Base-by-base conservation (phyloP, 35 echinoderm and acorn worm genomes). In the Hemicentrotus pulcherrimus region DNA sequence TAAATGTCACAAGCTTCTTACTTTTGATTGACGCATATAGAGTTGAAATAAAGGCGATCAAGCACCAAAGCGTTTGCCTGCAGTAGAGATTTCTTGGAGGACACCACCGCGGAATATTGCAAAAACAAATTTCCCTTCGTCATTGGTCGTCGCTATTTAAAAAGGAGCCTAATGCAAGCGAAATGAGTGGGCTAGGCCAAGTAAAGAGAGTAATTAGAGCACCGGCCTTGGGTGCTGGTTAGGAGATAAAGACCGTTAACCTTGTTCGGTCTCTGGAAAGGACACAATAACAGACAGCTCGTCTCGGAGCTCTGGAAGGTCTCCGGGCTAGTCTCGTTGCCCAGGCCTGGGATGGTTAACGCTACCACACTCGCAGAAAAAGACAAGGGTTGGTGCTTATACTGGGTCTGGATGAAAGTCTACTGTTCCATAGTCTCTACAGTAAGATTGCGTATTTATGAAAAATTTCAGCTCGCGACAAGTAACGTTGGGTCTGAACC, bases 221-320 rank as follows among this genome's bases (percentile, higher is more conserved):
- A 19, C 14, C 88, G n/a, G 11, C 88, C 88, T 90, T 90, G 88
- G 46, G 31, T 47, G 5, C 46, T 90, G 88, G 88, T 90, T 90
- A 45, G 19, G 88, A 90, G 88, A 90, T 90, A 90, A 90, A 90
- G 88, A 90, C 88, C 14, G 88, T 33, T 90, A 90, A 90, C 88
- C 88, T 90, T 90, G 32, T 33, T 47, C 32, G 88, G 88, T 90
- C n/a, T 90, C 32, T 90, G 32, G 32, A 90, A 90, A 47, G 88
- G 88, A 90, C 88, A 90, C 32, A 90, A 31, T 33, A 90, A 90
- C 88, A 90, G 88, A 90, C 88, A 90, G 88, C 12, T 90, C 45
- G 88, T 47, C 88, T 33, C 88, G 2, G 88, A 28, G 15, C n/a
- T 9, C 33, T 90, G 65, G 65, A 90, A 90, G 88, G 88, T 31